Percentiles rank a stretch among this genome's conserved stretches.
These are phyloP conservation scores for Cepaea nemoralis DNA, from an alignment of 1,140 invertebrate species.

Conservation along the genomic window DNA sequence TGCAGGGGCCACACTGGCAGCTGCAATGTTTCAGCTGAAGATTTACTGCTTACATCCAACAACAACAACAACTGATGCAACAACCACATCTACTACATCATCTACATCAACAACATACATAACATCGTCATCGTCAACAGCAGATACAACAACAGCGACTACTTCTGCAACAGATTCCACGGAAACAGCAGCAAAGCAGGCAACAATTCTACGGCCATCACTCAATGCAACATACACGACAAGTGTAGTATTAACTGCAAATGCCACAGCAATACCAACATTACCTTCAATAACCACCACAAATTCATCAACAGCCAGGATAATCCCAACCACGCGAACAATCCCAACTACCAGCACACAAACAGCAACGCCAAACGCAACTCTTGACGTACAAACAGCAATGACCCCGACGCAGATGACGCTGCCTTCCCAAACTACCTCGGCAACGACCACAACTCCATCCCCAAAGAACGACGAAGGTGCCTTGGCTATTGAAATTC, in stretches of 20 bases:
- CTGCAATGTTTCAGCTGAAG: constrained; percentile 31
- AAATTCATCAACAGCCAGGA: neutral
- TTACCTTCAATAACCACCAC: no score
- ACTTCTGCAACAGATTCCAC: constrained; percentile 1
- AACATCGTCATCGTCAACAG: constrained; percentile 4
- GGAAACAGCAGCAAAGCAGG: neutral
- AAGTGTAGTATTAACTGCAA: neutral
- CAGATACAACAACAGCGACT: constrained; percentile 4
- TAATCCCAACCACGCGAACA: neutral
- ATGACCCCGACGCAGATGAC: no score
- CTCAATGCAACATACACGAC: constrained; percentile 1
- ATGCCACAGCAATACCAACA: no score
- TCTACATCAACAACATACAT: neutral
- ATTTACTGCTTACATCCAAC: constrained; percentile 32
- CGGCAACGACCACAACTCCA: no score
- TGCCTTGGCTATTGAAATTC: no score
- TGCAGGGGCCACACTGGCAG: neutral
- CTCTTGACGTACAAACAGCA: no score
- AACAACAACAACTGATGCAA: constrained; percentile 33
- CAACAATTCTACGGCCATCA: neutral
- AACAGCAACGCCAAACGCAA: no score
- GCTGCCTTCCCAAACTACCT: no score
- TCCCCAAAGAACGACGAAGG: no score
- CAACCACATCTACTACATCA: constrained; percentile 11
- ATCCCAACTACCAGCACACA: neutral